These are phyloP conservation scores for Catagonus wagneri DNA, from an alignment of 2,113 vertebrate species.

Conservation along the genomic window DNA sequence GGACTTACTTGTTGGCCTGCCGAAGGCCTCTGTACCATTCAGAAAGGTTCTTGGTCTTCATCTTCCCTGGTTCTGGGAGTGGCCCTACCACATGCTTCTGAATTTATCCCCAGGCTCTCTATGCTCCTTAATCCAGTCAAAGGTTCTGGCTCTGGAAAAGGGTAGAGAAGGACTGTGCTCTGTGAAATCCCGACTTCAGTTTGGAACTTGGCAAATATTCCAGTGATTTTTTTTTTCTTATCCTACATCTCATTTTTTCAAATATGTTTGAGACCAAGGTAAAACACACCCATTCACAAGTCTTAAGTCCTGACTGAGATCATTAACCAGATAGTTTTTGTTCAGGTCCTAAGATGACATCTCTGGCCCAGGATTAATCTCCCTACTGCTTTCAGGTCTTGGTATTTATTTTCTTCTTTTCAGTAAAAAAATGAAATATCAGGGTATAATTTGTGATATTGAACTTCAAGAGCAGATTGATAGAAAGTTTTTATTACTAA, in stretches of 20 bases:
- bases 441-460: not conserved
- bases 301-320: not conserved
- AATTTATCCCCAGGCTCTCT: not conserved
- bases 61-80: not conserved
- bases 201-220: not conserved
- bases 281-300: not conserved
- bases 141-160: not conserved
- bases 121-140: not conserved
- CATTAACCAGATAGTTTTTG: not conserved
- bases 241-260: not conserved
- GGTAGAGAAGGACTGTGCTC: not conserved
- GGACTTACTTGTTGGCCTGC: not conserved
- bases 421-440: not conserved
- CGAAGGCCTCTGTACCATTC: not conserved
- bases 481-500: slow-evolving; percentile 31
- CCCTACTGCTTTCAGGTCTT: not conserved
- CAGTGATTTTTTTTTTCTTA: not conserved
- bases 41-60: not conserved
- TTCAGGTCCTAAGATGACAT: not conserved
- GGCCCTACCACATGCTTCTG: not conserved
- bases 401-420: slow-evolving; percentile 30
- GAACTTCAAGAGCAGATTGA: slow-evolving; percentile 23
- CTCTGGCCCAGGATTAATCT: not conserved
- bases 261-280: not conserved
- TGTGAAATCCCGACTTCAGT: not conserved